A percentile compares a stretch with the other conserved stretches of the same genome.
Conservation (phyloP, 2,888 invertebrate genomes). For the Clivina fossor region DNA sequence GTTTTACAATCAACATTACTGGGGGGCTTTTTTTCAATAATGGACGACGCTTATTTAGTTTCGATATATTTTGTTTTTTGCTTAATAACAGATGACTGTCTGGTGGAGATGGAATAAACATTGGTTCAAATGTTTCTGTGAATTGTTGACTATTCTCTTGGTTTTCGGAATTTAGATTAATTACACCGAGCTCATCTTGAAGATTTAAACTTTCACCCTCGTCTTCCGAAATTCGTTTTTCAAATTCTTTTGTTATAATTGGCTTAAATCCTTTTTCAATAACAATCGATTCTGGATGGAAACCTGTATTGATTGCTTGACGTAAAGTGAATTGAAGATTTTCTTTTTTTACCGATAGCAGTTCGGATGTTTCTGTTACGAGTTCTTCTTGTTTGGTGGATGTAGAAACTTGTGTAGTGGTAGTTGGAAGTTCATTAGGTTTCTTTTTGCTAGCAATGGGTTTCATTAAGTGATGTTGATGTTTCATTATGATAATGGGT, state of each 20-base stretch:
- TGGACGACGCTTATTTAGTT: conserved; percentile 47
- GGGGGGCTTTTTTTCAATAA: conserved; percentile 46
- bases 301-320: conserved; percentile 73
- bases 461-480: conserved; percentile 37
- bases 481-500: conserved; percentile 12
- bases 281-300: conserved; percentile 77
- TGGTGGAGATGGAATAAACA: conserved; percentile 78
- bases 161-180: conserved; percentile 53
- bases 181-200: conserved; percentile 56
- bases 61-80: conserved; percentile 38
- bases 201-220: conserved; percentile 49
- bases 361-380: conserved; percentile 17
- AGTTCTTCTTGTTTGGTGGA: conserved; percentile 11
- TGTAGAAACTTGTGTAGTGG: conserved; percentile 10
- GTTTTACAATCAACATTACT: conserved; percentile 34
- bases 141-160: conserved; percentile 55
- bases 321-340: conserved; percentile 47
- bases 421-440: conserved; percentile 15
- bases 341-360: conserved; percentile 29
- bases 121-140: conserved; percentile 72
- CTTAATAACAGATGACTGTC: conserved; percentile 56
- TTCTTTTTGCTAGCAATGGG: conserved; percentile 44
- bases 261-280: conserved; percentile 85
- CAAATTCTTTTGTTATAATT: conserved; percentile 63
- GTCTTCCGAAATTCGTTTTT: conserved; percentile 56